Percentiles rank a stretch among this genome's conserved stretches.
Conservation (phyloP, 2,113 vertebrate genomes). For the Mirza zaza region DNA sequence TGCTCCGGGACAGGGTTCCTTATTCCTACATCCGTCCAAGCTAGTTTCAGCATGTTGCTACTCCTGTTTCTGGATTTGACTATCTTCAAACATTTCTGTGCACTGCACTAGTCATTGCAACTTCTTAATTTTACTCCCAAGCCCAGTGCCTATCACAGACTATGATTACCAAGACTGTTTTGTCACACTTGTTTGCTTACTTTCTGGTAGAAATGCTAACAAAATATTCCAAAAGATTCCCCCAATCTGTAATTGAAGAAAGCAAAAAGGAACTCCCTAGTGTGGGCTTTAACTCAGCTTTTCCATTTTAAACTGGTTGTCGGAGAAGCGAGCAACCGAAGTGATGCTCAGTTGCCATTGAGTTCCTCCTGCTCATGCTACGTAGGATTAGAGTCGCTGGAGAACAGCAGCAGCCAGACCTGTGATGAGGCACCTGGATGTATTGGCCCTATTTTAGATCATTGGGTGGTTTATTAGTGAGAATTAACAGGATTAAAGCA, state of each 20-base stretch:
- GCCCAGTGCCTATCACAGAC: background rate
- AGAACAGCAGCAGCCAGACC: background rate
- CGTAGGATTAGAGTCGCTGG: background rate
- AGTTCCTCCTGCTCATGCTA: background rate
- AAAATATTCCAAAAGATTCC: slow-evolving; percentile 25
- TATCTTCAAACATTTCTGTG: background rate
- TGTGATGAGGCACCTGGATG: slow-evolving; percentile 45
- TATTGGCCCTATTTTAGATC: background rate
- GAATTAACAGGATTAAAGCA: slow-evolving; percentile 60
- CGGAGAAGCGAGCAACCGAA: background rate
- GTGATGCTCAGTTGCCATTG: background rate
- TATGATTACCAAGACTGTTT: background rate
- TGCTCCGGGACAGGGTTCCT: background rate
- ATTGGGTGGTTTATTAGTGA: background rate
- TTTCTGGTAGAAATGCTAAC: background rate
- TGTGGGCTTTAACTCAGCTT: background rate
- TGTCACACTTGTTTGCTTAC: background rate
- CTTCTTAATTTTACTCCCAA: background rate
- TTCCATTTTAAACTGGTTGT: background rate
- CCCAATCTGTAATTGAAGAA: background rate
- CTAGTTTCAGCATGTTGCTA: background rate
- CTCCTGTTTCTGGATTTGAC: background rate
- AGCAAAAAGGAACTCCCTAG: background rate
- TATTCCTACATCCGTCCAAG: background rate
- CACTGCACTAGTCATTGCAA: background rate